Conservation (phyloP, 2,113 vertebrate genomes). For the Chlorodrepanis virens region DNA sequence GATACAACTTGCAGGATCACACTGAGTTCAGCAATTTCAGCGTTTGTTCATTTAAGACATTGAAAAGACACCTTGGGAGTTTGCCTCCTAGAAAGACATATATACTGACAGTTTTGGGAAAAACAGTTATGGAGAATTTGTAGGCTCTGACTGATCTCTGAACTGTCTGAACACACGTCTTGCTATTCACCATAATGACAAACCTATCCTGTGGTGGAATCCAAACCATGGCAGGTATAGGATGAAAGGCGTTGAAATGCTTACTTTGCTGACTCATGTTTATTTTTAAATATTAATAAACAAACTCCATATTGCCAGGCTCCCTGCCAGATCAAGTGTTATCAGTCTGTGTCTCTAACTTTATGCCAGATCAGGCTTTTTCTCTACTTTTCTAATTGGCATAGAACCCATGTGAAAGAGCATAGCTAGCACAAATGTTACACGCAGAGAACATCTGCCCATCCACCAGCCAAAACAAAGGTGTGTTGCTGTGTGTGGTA, state of each 20-base stretch:
- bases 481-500: neutral
- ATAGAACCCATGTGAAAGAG: neutral
- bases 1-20: neutral
- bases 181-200: neutral
- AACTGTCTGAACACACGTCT: neutral
- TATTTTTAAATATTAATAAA: slow-evolving; percentile 32
- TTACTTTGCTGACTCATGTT: neutral
- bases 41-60: rapidly evolving
- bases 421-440: neutral
- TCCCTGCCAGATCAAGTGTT: neutral
- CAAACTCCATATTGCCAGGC: neutral
- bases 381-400: neutral
- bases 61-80: neutral
- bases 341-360: neutral
- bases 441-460: neutral
- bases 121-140: neutral
- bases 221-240: neutral
- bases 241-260: neutral
- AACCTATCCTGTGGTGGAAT: neutral
- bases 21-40: neutral
- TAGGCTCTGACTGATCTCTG: neutral
- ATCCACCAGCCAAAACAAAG: neutral
- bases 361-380: neutral
- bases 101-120: neutral
- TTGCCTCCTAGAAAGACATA: neutral